Base-by-base conservation (phyloP, 2,113 vertebrate species). In the Nothocercus julius region DNA sequence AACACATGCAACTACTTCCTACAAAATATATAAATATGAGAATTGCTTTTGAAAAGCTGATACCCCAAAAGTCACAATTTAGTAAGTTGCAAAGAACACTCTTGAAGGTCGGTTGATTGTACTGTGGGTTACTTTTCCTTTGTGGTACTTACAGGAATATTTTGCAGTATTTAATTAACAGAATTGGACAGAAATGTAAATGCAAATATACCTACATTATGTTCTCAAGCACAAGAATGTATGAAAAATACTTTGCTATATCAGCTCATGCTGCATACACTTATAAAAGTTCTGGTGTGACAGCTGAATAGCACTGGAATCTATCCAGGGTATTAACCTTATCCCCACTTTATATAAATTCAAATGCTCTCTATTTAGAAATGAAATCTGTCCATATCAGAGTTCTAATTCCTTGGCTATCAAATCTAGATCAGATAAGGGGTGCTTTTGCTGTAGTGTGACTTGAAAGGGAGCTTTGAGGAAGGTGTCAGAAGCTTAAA, bases 301-400 rank as follows among this genome's bases (percentile, higher is more conserved):
- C 66, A 97, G 58, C 69, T 88, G 79, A 93, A 78, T 36, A 79
- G 49, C 87, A 17, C 17, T 66, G 76, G 94, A 96, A 82, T 93
- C 73, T 86, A 64, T 64, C 93, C 66, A 90, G 82, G 68, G 44
- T 86, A 81, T 93, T 84, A 96, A 86, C 76, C 54, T 93, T 59
- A 87, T 64, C 22, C 62, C 82, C 69, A 49, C 79, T 92, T 92
- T 80, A 72, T 69, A 22, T 56, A 84, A 81, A 79, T 72, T 77
- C 68, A 88, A 20, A 11, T 92, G 82, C 15, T 95, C 4, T 77
- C 56, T 78, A 20, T 96, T 96, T 76, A 88, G 66, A 90, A 94
- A 51, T 61, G 62, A 92, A 75, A 89, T 83, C 53, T 69, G 13
- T 51, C 85, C 28, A 9, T 85, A 59, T 61, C 40, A 83, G 14